Evolutionary conservation across 1,140 invertebrate genomes (phyloP).

Genomic region (Tribolium castaneum): DNA sequence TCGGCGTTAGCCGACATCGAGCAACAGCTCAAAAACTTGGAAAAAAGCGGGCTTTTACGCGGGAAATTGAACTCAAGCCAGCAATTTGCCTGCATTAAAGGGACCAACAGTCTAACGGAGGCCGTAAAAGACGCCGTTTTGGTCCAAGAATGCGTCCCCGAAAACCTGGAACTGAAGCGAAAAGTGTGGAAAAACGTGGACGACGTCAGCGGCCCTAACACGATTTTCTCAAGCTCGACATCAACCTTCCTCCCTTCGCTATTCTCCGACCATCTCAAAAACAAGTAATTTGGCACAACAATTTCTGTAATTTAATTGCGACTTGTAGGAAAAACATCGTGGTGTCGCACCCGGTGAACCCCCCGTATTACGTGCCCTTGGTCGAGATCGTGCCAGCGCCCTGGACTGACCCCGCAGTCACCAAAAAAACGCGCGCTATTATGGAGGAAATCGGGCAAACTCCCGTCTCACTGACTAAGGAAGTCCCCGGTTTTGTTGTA

Average conservation of each 20-base stretch:
- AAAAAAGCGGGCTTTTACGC: conserved; percentile 77
- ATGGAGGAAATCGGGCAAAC: conserved; percentile 92
- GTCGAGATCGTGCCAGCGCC: conserved; percentile 95
- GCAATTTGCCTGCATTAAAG: conserved; percentile 84
- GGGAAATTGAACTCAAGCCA: conserved; percentile 78
- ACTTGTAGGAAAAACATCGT: conserved; percentile 58
- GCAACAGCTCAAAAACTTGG: conserved; percentile 77
- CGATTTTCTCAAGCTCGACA: conserved; percentile 90
- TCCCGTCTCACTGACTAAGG: conserved; percentile 85
- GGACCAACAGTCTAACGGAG: conserved; percentile 73
- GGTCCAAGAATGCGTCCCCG: conserved; percentile 93
- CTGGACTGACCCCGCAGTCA: conserved; percentile 82
- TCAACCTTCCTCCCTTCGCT: conserved; percentile 89
- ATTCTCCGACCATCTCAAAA: conserved; percentile 83
- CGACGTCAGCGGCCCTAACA: conserved; percentile 75
- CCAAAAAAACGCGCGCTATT: conserved; percentile 71
- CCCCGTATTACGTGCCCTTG: conserved; percentile 94
- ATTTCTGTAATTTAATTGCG: neutral
- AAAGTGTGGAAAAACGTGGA: conserved; percentile 86
- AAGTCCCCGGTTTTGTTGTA: conserved; percentile 92
- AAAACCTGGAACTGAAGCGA: conserved; percentile 86
- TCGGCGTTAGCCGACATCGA: conserved; percentile 80
- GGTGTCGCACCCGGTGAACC: conserved; percentile 95
- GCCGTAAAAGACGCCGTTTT: conserved; percentile 79
- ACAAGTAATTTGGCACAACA: conserved; percentile 66